These are phyloP conservation scores for Gila robusta DNA, from an alignment of 2,797 vertebrate species.

Conservation along the genomic window DNA sequence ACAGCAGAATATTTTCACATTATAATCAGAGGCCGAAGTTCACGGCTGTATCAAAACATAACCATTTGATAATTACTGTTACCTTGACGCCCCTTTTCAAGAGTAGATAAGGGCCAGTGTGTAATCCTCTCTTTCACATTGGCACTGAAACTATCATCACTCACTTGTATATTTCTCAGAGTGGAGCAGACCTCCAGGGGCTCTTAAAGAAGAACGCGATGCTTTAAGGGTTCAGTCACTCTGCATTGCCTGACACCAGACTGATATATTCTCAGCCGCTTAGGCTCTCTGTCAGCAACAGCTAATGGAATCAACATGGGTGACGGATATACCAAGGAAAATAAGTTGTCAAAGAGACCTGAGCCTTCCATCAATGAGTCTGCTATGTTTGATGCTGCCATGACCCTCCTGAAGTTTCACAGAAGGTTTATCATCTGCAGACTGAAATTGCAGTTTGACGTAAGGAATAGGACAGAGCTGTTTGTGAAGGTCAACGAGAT, in stretches of 20 bases:
- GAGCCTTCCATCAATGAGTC: slow-evolving; percentile 75
- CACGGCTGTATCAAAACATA: slow-evolving; percentile 1
- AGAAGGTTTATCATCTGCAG: slow-evolving; percentile 70
- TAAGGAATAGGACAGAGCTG: slow-evolving; percentile 54
- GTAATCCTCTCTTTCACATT: slow-evolving; percentile 40
- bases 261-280: slow-evolving; percentile 74
- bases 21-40: background rate
- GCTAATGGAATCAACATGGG: slow-evolving; percentile 82
- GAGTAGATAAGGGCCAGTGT: slow-evolving; percentile 29
- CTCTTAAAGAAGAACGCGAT: slow-evolving; percentile 58
- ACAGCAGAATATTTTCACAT: background rate
- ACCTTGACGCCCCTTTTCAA: slow-evolving; percentile 21
- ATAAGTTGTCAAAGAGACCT: slow-evolving; percentile 78
- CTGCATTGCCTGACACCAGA: slow-evolving; percentile 70
- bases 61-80: slow-evolving; percentile 36
- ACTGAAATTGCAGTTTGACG: slow-evolving; percentile 68
- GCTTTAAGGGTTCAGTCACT: slow-evolving; percentile 59
- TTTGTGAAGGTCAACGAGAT: slow-evolving; percentile 61
- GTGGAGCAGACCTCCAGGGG: slow-evolving; percentile 52
- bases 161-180: slow-evolving; percentile 58
- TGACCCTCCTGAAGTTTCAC: slow-evolving; percentile 71
- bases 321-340: slow-evolving; percentile 81
- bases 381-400: slow-evolving; percentile 63
- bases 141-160: slow-evolving; percentile 57
- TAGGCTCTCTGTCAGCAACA: slow-evolving; percentile 74